A percentile compares a stretch with the other conserved stretches of the same genome.
These are phyloP conservation scores for Bovichtus diacanthus DNA, from an alignment of 2,797 vertebrate species.

Conservation along the genomic window DNA sequence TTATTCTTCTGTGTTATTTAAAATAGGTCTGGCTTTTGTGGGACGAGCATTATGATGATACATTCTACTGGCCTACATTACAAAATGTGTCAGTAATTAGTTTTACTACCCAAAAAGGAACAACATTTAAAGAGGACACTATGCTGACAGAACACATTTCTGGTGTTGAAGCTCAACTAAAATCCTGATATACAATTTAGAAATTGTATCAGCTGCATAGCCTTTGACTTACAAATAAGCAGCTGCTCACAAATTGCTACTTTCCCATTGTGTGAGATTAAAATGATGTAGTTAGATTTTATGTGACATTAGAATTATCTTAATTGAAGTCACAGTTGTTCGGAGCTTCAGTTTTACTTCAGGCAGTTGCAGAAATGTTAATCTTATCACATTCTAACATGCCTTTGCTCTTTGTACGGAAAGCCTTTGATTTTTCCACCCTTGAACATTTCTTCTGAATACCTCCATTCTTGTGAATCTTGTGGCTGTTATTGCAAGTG, in stretches of 20 bases:
- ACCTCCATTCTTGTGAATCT: conserved; percentile 29
- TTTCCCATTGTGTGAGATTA: not conserved
- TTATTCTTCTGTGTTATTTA: conserved; percentile 5
- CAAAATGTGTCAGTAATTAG: not conserved
- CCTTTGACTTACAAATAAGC: not conserved
- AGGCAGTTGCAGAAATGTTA: not conserved
- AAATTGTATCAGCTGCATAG: not conserved
- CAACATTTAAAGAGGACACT: not conserved
- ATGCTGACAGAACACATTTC: not conserved
- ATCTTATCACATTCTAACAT: not conserved
- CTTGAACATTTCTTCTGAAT: conserved; percentile 19
- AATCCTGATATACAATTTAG: not conserved
- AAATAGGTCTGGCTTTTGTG: conserved; percentile 8
- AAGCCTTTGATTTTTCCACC: conserved; percentile 19
- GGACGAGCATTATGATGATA: not conserved
- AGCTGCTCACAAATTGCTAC: not conserved
- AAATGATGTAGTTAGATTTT: not conserved
- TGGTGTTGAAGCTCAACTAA: not conserved
- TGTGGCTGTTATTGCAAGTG: conserved; percentile 35
- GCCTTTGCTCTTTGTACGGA: not conserved
- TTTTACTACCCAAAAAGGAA: not conserved
- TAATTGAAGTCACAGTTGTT: conserved; percentile 17
- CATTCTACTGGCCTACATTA: not conserved
- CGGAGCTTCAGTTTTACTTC: not conserved
- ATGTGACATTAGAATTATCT: not conserved